Percentiles rank a stretch among this genome's conserved stretches.
Evolutionary conservation across 2,113 vertebrate species (phyloP).

Genomic region (Pyrgilauda ruficollis): DNA sequence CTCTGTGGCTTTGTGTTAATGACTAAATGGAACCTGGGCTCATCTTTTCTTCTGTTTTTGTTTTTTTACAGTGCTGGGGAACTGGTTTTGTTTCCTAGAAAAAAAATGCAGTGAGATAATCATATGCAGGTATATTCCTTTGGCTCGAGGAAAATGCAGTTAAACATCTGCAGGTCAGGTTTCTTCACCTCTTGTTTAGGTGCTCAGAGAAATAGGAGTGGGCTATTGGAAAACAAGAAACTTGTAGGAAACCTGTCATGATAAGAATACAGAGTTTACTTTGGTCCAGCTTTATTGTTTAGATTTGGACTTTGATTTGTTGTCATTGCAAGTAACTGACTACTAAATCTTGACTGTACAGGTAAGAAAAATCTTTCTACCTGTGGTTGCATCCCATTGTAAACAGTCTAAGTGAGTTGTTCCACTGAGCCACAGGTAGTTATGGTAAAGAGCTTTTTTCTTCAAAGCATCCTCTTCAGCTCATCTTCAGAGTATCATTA

Average conservation of each 20-base stretch:
- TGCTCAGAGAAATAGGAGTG: neutral
- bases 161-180: neutral
- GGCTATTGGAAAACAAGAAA: neutral
- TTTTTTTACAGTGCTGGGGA: neutral
- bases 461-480: neutral
- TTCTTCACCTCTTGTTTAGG: neutral
- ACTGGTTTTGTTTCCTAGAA: neutral
- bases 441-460: neutral
- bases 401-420: neutral
- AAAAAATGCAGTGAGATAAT: neutral
- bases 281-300: neutral
- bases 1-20: neutral
- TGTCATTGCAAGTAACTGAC: neutral
- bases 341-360: neutral
- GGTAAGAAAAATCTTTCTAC: neutral
- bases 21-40: neutral
- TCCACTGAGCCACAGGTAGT: neutral
- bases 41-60: neutral
- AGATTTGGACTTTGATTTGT: neutral
- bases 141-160: neutral
- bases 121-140: neutral
- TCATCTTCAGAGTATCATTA: neutral
- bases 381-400: neutral
- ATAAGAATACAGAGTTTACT: neutral
- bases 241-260: neutral